Conservation (phyloP, 2,113 vertebrate species). For the Empidonax alnorum region DNA sequence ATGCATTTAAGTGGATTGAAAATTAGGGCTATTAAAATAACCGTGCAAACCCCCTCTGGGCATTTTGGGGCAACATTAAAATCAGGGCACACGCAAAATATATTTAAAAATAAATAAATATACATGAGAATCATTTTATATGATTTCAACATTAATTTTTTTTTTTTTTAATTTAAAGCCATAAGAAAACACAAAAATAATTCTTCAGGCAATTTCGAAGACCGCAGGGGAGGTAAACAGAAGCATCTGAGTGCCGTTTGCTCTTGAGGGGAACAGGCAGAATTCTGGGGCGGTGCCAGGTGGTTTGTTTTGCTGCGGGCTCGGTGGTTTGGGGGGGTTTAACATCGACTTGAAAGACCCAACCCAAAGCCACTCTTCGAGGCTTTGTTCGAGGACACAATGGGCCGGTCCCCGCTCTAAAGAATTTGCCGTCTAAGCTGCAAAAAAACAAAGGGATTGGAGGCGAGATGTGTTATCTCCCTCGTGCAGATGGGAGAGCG, state of each 20-base stretch:
- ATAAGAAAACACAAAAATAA: neutral
- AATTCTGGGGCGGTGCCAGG: neutral
- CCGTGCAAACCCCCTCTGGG: neutral
- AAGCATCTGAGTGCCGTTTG: neutral
- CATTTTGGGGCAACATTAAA: neutral
- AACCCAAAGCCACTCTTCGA: neutral
- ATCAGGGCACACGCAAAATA: neutral
- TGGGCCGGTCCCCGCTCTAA: neutral
- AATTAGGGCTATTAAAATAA: slow-evolving; percentile 40
- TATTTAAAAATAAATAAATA: neutral
- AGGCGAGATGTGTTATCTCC: neutral
- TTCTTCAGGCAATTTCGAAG: neutral
- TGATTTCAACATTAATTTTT: neutral
- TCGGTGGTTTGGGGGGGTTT: neutral
- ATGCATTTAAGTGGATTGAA: slow-evolving; percentile 46
- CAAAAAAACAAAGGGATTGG: neutral
- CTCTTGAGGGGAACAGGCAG: neutral
- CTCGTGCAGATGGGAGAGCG: neutral
- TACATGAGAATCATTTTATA: neutral
- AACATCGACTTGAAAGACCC: neutral
- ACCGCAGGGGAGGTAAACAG: neutral
- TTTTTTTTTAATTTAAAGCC: neutral
- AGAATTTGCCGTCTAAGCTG: neutral
- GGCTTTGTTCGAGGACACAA: neutral
- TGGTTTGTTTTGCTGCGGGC: neutral